Percentiles rank a stretch among this genome's conserved stretches.
Evolutionary conservation across 2,113 vertebrate species (phyloP).

Genomic region (Pavo muticus): DNA sequence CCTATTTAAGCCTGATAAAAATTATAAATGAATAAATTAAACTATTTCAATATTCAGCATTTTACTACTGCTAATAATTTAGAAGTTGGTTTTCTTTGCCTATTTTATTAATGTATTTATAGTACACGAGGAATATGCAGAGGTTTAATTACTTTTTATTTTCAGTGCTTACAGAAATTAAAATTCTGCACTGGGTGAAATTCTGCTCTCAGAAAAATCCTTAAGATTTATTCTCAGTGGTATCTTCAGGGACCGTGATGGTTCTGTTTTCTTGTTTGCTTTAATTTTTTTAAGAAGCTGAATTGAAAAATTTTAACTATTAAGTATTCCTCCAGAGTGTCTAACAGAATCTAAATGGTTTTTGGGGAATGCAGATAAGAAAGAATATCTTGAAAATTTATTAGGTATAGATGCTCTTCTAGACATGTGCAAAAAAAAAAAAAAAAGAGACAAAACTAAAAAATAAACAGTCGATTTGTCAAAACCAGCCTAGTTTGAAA

Average conservation of each 20-base stretch:
- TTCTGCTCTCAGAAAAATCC: neutral
- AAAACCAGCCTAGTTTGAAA: conserved; percentile 65
- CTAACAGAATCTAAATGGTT: neutral
- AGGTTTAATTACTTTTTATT: conserved; percentile 54
- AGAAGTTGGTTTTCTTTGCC: conserved; percentile 45
- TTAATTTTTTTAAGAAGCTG: conserved; percentile 12
- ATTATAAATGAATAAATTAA: conserved; percentile 59
- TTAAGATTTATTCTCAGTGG: neutral
- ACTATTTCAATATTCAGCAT: conserved; percentile 56
- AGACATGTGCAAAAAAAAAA: neutral
- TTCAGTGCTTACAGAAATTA: conserved; percentile 51
- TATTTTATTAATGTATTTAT: conserved; percentile 58
- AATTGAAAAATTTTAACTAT: conserved; percentile 22
- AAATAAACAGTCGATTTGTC: conserved; percentile 31
- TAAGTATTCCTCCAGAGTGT: conserved; percentile 4
- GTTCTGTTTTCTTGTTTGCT: neutral
- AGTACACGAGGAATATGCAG: conserved; percentile 18
- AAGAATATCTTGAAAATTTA: conserved; percentile 9
- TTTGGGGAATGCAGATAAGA: conserved; percentile 25
- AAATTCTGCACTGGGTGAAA: neutral
- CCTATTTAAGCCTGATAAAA: conserved; percentile 62
- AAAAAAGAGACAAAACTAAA: conserved; percentile 24
- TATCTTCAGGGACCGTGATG: neutral
- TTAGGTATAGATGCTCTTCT: neutral
- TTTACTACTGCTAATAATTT: conserved; percentile 57